Conservation (phyloP, 2,888 invertebrate species). For the Drosophila robusta region DNA sequence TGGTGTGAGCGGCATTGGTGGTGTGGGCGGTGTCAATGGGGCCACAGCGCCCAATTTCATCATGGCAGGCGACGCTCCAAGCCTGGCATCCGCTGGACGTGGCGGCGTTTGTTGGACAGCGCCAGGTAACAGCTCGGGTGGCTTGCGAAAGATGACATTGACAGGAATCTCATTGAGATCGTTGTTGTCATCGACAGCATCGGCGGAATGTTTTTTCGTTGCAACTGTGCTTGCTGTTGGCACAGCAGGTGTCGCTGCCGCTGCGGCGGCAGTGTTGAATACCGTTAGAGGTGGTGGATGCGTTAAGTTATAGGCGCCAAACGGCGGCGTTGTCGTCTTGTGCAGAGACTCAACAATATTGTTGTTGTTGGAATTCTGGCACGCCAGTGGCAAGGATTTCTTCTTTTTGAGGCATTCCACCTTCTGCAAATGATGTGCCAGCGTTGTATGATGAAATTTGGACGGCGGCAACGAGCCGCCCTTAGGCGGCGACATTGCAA, state of each 20-base stretch:
- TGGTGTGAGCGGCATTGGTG: conserved; percentile 16
- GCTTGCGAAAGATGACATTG: conserved; percentile 83
- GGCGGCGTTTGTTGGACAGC: conserved; percentile 20
- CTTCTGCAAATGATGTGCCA: conserved; percentile 84
- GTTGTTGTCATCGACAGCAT: conserved; percentile 64
- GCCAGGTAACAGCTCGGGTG: conserved; percentile 39
- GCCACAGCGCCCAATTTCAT: conserved; percentile 47
- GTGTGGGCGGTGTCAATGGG: conserved; percentile 58
- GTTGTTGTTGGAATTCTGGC: conserved; percentile 49
- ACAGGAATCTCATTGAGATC: conserved; percentile 84
- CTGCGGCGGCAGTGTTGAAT: conserved; percentile 45
- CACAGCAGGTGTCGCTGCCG: neutral
- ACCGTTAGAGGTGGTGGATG: conserved; percentile 74
- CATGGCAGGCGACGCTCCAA: conserved; percentile 7
- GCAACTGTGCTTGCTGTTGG: conserved; percentile 14
- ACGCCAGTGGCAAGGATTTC: conserved; percentile 71
- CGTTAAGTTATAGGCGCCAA: conserved; percentile 45
- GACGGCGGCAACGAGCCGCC: conserved; percentile 80
- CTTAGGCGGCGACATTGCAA: conserved; percentile 58
- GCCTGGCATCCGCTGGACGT: conserved; percentile 31
- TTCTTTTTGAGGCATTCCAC: conserved; percentile 82
- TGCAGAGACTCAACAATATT: conserved; percentile 37
- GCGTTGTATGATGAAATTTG: conserved; percentile 84
- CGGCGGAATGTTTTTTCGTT: conserved; percentile 82
- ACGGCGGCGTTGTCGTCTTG: conserved; percentile 30